Evolutionary conservation across 2,113 vertebrate species (phyloP).

Genomic region (Myotis brandtii): DNA sequence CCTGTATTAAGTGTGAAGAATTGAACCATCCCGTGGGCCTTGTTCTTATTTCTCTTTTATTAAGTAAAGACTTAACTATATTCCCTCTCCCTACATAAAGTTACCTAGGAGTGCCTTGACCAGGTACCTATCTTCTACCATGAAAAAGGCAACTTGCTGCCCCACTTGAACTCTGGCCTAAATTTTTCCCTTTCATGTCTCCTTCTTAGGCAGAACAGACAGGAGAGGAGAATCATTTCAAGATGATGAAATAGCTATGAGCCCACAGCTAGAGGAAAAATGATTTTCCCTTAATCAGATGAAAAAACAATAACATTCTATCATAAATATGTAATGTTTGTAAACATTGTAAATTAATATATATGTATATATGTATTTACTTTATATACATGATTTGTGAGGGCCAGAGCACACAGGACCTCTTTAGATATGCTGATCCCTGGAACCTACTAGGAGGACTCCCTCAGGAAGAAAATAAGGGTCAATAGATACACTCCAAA

Average conservation of each 20-base stretch:
- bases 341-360: slow-evolving; percentile 33
- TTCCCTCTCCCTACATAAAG: neutral
- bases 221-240: slow-evolving; percentile 71
- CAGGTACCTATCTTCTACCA: slow-evolving; percentile 25
- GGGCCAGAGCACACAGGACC: neutral
- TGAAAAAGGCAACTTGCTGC: neutral
- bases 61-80: neutral
- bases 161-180: neutral
- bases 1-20: neutral
- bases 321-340: slow-evolving; percentile 64
- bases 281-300: slow-evolving; percentile 65
- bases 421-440: neutral
- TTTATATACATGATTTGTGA: neutral
- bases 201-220: slow-evolving; percentile 39
- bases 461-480: neutral
- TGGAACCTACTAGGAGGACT: neutral
- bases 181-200: neutral
- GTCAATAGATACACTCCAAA: neutral
- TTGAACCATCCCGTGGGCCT: neutral
- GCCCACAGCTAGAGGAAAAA: slow-evolving; percentile 12
- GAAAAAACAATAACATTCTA: slow-evolving; percentile 64
- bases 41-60: neutral
- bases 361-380: neutral
- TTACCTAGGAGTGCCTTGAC: neutral
- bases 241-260: slow-evolving; percentile 65